Conservation (phyloP, 2,888 invertebrate genomes). For the Metalampra italica region DNA sequence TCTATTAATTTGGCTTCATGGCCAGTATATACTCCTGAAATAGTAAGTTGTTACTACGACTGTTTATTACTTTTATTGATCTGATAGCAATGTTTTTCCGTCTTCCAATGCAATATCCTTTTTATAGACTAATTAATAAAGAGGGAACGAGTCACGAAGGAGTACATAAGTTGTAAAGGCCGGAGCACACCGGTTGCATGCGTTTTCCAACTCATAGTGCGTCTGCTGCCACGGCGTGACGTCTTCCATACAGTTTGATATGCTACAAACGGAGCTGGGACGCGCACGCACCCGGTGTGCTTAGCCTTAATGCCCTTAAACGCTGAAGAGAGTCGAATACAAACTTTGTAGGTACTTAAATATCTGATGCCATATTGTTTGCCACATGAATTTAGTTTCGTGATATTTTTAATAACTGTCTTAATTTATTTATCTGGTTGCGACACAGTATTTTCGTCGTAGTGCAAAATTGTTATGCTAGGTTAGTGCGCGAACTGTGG, state of each 20-base stretch:
- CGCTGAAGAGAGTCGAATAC: constrained; percentile 35
- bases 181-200: too few relatives aligned
- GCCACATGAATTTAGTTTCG: constrained; percentile 73
- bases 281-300: too few relatives aligned
- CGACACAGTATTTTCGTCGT: constrained; percentile 42
- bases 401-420: constrained; percentile 67
- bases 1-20: constrained; percentile 56
- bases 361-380: constrained; percentile 76
- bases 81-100: constrained; percentile 72
- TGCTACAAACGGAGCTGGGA: too few relatives aligned
- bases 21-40: constrained; percentile 62
- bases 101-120: constrained; percentile 70
- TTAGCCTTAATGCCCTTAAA: too few relatives aligned
- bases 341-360: constrained; percentile 68
- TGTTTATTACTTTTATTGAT: constrained; percentile 53
- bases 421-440: constrained; percentile 57
- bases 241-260: too few relatives aligned
- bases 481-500: constrained; percentile 67
- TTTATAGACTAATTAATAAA: constrained; percentile 35
- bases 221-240: too few relatives aligned
- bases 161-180: too few relatives aligned
- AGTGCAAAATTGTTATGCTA: constrained; percentile 59
- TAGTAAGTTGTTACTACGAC: constrained; percentile 41
- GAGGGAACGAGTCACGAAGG: constrained; percentile 21
- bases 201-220: constrained; percentile 21